These are phyloP conservation scores for Drosophila nannoptera DNA, from an alignment of 1,140 invertebrate species.

Conservation along the genomic window DNA sequence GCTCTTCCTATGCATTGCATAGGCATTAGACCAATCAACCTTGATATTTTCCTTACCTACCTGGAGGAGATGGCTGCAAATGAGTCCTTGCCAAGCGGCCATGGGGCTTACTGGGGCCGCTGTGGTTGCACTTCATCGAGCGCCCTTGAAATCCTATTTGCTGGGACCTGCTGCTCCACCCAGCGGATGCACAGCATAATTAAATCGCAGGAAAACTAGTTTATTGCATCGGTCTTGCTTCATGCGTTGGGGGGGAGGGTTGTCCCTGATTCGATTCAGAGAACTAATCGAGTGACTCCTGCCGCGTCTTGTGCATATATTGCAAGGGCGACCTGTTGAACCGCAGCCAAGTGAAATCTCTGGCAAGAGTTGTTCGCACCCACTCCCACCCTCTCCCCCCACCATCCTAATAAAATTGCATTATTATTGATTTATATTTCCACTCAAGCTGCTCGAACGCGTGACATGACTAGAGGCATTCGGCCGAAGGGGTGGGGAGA, in stretches of 20 bases:
- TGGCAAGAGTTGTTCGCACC: not conserved
- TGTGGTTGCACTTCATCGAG: not conserved
- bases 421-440: constrained; percentile 45
- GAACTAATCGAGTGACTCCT: constrained; percentile 27
- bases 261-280: constrained; percentile 43
- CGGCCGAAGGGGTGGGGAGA: not conserved
- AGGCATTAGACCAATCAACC: constrained; percentile 41
- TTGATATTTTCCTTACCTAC: constrained; percentile 12
- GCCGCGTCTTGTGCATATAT: not conserved
- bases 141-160: constrained; percentile 35
- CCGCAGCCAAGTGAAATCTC: no score
- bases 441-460: not conserved
- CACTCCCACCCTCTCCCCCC: not conserved
- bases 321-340: not conserved
- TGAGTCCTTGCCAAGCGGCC: no score
- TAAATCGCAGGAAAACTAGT: constrained; percentile 31
- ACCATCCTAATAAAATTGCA: constrained; percentile 21
- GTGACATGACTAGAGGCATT: constrained; percentile 11
- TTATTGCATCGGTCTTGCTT: constrained; percentile 6
- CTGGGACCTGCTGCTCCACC: constrained; percentile 11
- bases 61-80: constrained; percentile 1
- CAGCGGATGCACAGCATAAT: constrained; percentile 29
- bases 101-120: constrained; percentile 36
- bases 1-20: constrained; percentile 3
- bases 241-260: no score